A percentile compares a stretch with the other conserved stretches of the same genome.
phyloP scores from a whole-genome alignment of 1,140 invertebrate genomes.

The Brachionus rubens region DNA sequence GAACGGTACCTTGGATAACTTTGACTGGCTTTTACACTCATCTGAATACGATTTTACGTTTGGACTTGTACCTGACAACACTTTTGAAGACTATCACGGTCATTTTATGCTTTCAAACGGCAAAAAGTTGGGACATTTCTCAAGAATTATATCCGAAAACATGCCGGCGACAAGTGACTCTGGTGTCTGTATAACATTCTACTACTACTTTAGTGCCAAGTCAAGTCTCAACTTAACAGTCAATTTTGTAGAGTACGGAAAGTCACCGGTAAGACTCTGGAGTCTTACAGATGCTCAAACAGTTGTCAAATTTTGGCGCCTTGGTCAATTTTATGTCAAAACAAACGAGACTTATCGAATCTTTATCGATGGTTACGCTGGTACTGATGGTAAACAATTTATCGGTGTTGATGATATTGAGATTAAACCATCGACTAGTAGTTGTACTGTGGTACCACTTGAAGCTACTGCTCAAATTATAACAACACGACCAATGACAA shows the following conservation, averaged over 20 bases:
- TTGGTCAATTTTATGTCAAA: conserved; percentile 19
- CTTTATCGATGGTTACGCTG: conserved; percentile 11
- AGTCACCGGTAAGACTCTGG: neutral
- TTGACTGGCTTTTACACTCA: neutral
- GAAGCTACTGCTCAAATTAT: neutral
- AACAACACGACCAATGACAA: neutral
- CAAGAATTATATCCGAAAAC: neutral
- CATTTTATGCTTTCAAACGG: neutral
- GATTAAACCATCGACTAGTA: neutral
- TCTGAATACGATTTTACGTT: neutral
- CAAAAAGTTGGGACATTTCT: conserved; percentile 8
- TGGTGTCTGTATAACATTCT: conserved; percentile 47
- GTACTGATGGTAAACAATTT: conserved; percentile 23
- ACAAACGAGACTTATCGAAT: conserved; percentile 26
- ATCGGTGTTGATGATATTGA: neutral
- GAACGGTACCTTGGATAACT: conserved; percentile 16
- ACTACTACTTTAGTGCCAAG: conserved; percentile 51
- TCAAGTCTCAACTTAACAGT: conserved; percentile 4
- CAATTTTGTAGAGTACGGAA: neutral
- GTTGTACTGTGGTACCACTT: neutral
- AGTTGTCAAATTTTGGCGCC: conserved; percentile 2
- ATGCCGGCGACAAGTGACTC: conserved; percentile 11
- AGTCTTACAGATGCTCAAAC: neutral
- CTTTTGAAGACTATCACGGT: neutral
- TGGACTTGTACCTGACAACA: neutral